Evolutionary conservation across 2,888 invertebrate genomes (phyloP).

Genomic region (Conchocele bisecta): DNA sequence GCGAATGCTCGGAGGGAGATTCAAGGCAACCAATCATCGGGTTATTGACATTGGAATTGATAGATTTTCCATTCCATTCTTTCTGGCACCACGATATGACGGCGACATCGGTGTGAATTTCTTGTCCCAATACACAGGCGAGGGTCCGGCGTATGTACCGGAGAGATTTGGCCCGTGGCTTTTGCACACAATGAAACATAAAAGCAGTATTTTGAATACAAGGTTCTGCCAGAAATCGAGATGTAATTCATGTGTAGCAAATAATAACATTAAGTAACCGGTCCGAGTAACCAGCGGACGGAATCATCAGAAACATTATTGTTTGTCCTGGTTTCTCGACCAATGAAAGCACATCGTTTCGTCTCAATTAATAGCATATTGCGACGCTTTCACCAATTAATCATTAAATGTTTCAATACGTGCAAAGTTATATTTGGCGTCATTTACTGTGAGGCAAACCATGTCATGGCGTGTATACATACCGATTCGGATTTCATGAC

Average conservation of each 20-base stretch:
- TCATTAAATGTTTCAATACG: no score
- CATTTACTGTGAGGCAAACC: no score
- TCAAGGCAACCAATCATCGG: slow-evolving; percentile 64
- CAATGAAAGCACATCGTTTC: no score
- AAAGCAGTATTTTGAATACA: slow-evolving; percentile 1
- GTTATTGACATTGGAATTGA: slow-evolving; percentile 60
- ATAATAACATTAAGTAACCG: no score
- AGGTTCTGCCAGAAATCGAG: background rate
- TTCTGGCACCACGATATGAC: slow-evolving; percentile 58
- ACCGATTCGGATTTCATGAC: slow-evolving; percentile 65
- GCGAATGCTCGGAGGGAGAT: slow-evolving; percentile 58
- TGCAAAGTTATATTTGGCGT: no score
- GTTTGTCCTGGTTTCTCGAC: no score
- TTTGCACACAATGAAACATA: slow-evolving; percentile 42
- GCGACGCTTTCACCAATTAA: no score
- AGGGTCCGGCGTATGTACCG: slow-evolving; percentile 40
- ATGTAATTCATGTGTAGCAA: no score
- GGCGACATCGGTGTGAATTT: slow-evolving; percentile 57
- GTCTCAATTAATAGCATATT: no score
- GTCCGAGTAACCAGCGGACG: no score
- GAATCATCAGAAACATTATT: no score
- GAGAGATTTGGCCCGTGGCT: slow-evolving; percentile 53
- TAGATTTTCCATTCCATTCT: slow-evolving; percentile 64
- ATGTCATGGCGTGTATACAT: no score
- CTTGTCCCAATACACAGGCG: slow-evolving; percentile 28